Conservation (phyloP, 2,113 vertebrate genomes). For the Jacana jacana region DNA sequence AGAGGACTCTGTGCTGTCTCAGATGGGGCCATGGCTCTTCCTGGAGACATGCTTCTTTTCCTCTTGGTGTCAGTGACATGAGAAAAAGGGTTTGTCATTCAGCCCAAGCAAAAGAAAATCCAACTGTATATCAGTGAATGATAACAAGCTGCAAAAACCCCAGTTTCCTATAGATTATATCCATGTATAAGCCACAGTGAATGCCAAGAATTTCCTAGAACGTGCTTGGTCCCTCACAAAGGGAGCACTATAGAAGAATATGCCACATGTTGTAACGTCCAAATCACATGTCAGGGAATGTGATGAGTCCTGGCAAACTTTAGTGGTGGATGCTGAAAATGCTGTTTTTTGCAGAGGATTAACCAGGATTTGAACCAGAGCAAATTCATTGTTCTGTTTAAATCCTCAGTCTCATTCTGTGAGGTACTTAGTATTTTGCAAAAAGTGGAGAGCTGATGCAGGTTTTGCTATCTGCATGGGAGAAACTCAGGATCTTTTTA, state of each 20-base stretch:
- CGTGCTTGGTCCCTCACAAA: background rate
- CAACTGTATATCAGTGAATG: background rate
- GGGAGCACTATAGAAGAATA: background rate
- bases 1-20: background rate
- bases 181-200: background rate
- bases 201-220: background rate
- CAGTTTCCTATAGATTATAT: no score
- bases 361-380: background rate
- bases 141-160: background rate
- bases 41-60: background rate
- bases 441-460: background rate
- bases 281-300: background rate
- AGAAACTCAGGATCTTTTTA: background rate
- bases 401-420: background rate
- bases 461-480: background rate
- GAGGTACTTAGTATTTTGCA: background rate
- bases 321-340: background rate
- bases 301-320: conserved; percentile 1
- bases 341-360: background rate
- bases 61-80: background rate
- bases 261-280: background rate
- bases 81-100: background rate
- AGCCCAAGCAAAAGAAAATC: background rate
- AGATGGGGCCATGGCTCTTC: background rate
- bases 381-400: background rate